Conservation (phyloP, 1,140 invertebrate genomes). For the Argopecten irradians region DNA sequence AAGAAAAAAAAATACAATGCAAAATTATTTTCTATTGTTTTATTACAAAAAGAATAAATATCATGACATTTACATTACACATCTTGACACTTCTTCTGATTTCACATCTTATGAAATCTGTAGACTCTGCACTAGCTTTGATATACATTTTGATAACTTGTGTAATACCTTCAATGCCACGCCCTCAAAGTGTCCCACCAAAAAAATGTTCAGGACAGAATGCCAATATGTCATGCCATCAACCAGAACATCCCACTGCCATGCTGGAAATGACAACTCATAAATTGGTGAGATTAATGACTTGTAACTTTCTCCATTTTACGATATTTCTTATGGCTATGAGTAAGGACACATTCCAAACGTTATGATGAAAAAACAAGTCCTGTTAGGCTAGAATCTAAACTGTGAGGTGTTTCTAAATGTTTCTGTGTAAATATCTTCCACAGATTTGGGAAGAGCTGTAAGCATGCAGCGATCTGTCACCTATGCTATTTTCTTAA, state of each 20-base stretch:
- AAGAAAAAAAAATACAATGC: no score
- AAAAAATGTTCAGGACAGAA: no score
- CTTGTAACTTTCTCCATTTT: background rate
- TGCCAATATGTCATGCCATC: background rate
- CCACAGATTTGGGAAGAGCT: background rate
- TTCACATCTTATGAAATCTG: no score
- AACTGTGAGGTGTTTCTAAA: background rate
- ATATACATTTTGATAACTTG: no score
- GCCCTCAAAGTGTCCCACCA: no score
- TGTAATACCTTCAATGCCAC: no score
- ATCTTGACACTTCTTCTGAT: no score
- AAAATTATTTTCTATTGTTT: no score
- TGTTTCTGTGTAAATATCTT: background rate
- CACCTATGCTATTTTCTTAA: slow-evolving; percentile 17
- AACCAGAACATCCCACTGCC: background rate
- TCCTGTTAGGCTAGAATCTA: background rate
- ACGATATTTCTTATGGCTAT: background rate
- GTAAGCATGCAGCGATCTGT: background rate
- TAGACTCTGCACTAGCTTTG: no score
- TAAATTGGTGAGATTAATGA: background rate
- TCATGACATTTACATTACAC: no score
- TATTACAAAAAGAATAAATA: no score
- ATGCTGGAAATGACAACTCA: no score
- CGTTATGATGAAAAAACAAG: slow-evolving; percentile 5
- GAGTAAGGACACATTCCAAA: slow-evolving; percentile 7